Base-by-base conservation (phyloP, 2,113 vertebrate genomes). In the Dipodomys spectabilis region DNA sequence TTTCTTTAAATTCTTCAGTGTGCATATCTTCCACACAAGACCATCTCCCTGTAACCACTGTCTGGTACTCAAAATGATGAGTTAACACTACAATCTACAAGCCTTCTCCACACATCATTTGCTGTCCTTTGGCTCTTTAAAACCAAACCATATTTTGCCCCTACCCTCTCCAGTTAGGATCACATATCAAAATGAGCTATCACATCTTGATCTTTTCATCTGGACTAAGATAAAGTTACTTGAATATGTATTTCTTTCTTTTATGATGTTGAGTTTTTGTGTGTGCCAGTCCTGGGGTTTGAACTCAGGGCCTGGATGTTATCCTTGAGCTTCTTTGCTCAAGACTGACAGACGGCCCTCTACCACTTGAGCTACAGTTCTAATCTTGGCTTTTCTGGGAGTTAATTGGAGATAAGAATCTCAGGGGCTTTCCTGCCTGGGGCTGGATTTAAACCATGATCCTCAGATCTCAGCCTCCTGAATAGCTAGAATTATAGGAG, bases 191-290 rank as follows among this genome's bases (percentile, higher is more conserved):
- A 6, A 39, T 73, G 65, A 32, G 11, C 27, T 88, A 3, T 60
- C 72, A 30, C 20, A 11, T 86, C 49, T 49, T 45, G 79, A 73
- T 39, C 68, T 19, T 65, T 23, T 91, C 23, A 83, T 49, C 67
- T 57, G 68, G 57, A 78, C 30, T 35, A 92, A 92, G 68, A 81
- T 69, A 28, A 78, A 49, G 28, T 83, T 89, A 25, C 30, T 94
- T 32, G 13, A 16, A 39, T 62, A 44, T 68, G 7, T 45, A 57
- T 73, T 27, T 5, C 45, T 49, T 10, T 62, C 35, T 86, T 88
- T 57, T 25, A 72, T 83, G 18, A 62, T 60, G 13, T 35, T 75
- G 53, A 60, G 2, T 5, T 49, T 68, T 20, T 39, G 19, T 22
- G 15, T 13, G 15, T 19, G 53, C 15, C 12, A 57, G 53, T 16